Base-by-base conservation (phyloP, 2,113 vertebrate genomes). In the Brachyhypopomus gauderio region DNA sequence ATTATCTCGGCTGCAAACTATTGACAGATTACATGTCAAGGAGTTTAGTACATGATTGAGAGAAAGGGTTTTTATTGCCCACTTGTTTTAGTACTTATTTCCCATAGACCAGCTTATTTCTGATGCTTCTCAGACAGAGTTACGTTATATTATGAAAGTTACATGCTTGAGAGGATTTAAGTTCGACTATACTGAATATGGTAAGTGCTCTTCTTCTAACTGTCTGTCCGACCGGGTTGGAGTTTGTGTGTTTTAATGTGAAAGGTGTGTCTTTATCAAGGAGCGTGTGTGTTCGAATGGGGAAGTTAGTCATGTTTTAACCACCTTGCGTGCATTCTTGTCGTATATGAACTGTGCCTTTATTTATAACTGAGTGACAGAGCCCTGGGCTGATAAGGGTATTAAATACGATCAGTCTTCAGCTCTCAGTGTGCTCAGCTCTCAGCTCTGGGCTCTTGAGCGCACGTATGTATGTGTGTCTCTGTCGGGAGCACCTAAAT, bases 161-260 rank as follows among this genome's bases (percentile, higher is more conserved):
- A 97, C 96, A 96, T 98, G 96, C 94, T 95, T 97, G 94, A 95
- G 95, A 96, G 95, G 96, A 96, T 97, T 96, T 95, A 96, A 96
- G 95, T 96, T 96, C 95, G 96, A 97, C 94, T 96, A 96, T 95
- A 95, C 96, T 96, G 96, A 97, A 97, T 96, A 98, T 97, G 96
- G 96, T 98, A 92, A 98, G 96, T 96, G 88, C 91, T 87, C 84
- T 87, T 91, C 86, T 90, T 89, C 85, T 69, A 41, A 71, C 70
- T 73, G 45, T 79, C 48, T 52, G 19, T 77, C 45, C 12, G 45
- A 52, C 45, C 12, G 45, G 9, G 25, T 56, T 30, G 36, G 41
- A 38, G 78, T 80, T 20, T 81, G 20, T 77, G 23, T 81, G 36
- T 55, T 71, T 86, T 62, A 27, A 76, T 79, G 30, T 84, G n/a